Evolutionary conservation across 2,113 vertebrate genomes (phyloP).

Genomic region (Apteryx mantelli): DNA sequence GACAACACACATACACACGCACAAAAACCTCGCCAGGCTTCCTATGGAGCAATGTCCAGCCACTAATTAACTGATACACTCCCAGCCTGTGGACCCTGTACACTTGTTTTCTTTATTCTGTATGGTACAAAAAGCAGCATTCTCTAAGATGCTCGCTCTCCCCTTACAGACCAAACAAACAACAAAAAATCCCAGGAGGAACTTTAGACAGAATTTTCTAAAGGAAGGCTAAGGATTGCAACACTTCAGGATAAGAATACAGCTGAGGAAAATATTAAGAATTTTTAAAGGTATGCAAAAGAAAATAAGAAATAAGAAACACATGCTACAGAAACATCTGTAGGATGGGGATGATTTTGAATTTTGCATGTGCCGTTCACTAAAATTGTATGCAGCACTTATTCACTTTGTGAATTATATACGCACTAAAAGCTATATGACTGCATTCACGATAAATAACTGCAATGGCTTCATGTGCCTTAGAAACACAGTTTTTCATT

Average conservation of each 20-base stretch:
- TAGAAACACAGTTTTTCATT: slow-evolving; percentile 27
- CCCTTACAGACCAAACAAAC: slow-evolving; percentile 12
- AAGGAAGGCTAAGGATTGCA: background rate
- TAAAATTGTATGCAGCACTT: slow-evolving; percentile 8
- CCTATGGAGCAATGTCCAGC: slow-evolving; percentile 78
- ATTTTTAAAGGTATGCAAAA: slow-evolving; percentile 41
- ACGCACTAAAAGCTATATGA: slow-evolving; percentile 8
- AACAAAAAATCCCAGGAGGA: background rate
- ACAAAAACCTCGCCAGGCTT: slow-evolving; percentile 78
- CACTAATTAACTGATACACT: slow-evolving; percentile 85
- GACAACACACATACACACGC: slow-evolving; percentile 68
- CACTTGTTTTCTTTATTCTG: slow-evolving; percentile 50
- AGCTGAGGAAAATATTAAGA: slow-evolving; percentile 16
- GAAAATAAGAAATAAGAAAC: slow-evolving; percentile 50
- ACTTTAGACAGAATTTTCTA: background rate
- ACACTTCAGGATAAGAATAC: background rate
- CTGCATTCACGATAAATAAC: background rate
- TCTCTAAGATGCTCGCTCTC: slow-evolving; percentile 18
- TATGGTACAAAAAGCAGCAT: background rate
- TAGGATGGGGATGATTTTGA: slow-evolving; percentile 28
- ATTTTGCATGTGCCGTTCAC: slow-evolving; percentile 18
- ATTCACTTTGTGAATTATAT: slow-evolving; percentile 39
- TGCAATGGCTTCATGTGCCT: slow-evolving; percentile 25
- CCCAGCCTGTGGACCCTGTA: slow-evolving; percentile 35
- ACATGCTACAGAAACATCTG: slow-evolving; percentile 59